Base-by-base conservation (phyloP, 2,113 vertebrate genomes). In the Siphamia tubifer region DNA sequence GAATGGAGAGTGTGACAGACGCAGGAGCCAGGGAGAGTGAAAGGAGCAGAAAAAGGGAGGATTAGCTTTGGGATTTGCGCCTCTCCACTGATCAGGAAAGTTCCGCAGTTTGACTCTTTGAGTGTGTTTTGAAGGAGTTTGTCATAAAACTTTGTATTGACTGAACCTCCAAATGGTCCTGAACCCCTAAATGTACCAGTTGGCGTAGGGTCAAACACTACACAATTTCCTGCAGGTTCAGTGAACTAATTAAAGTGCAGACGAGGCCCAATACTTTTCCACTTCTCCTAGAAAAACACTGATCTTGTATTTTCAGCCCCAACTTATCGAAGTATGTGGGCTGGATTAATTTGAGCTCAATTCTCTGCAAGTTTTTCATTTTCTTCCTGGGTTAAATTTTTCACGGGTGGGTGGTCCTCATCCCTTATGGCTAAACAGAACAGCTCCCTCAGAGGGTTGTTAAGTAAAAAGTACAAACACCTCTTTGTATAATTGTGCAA, bases 11-110 rank as follows among this genome's bases (percentile, higher is more conserved):
- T 67, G n/a, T 38, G 47, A 68, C 39, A 64, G 39, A 64, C 49
- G 69, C 24, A 36, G 25, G 32, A 52, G 56, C 47, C 36, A 25
- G 25, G 35, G 55, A 68, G 15, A 43, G 53, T 64, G 61, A 71
- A 53, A 56, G 54, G 25, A 66, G 63, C 32, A 74, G 44, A 70
- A 71, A 76, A 58, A 20, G 19, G 40, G 40, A 83, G 77, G 68
- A 79, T 85, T 85, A 83, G 45, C 55, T 74, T 20, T 67, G 74
- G 74, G 74, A 79, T 82, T 86, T 81, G 57, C 75, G 71, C 54
- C 71, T 72, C 45, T 77, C 23, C 45, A 55, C 21, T 81, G 70
- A 64, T 81, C 16, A n/a, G 55, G 63, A 24, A 65, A 68, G 55
- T 79, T 74, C 42, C 68, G 66, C 36, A 65, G 63, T 55, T 34